Conservation (phyloP, 2,888 invertebrate species). For the Schrankia costaestrigalis region DNA sequence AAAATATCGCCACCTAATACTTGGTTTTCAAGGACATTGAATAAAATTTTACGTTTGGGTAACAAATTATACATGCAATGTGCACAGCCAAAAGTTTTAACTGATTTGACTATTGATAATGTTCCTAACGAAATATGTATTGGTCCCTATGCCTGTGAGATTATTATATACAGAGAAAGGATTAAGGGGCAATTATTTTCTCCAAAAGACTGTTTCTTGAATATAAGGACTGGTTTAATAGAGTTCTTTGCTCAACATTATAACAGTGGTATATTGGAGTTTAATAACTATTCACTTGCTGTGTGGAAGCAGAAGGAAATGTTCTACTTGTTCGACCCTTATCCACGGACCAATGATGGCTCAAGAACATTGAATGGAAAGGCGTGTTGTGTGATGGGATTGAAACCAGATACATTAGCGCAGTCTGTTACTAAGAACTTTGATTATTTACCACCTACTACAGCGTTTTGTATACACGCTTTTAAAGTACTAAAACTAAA, state of each 20-base stretch:
- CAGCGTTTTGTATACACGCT: conserved; percentile 81
- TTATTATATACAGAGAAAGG: conserved; percentile 78
- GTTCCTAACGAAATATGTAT: conserved; percentile 79
- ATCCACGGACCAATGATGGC: conserved; percentile 81
- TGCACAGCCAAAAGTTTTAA: conserved; percentile 65
- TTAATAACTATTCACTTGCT: conserved; percentile 80
- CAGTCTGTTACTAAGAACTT: conserved; percentile 76
- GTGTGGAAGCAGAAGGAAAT: conserved; percentile 83
- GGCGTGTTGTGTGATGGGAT: conserved; percentile 83
- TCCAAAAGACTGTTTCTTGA: conserved; percentile 74
- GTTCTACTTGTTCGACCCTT: conserved; percentile 84
- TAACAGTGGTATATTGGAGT: conserved; percentile 77
- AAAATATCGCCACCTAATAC: conserved; percentile 83
- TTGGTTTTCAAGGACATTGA: conserved; percentile 80
- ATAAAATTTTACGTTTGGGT: conserved; percentile 80
- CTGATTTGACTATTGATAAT: conserved; percentile 75
- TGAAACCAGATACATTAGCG: conserved; percentile 80
- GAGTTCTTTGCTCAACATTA: conserved; percentile 79
- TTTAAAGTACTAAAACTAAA: conserved; percentile 80
- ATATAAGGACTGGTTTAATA: conserved; percentile 68
- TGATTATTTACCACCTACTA: conserved; percentile 67
- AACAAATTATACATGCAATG: conserved; percentile 81
- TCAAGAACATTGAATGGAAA: conserved; percentile 75
- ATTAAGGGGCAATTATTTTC: conserved; percentile 72
- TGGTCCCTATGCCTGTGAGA: conserved; percentile 80